Conservation (phyloP, 2,888 invertebrate genomes). For the Drosophila peninsularis region DNA sequence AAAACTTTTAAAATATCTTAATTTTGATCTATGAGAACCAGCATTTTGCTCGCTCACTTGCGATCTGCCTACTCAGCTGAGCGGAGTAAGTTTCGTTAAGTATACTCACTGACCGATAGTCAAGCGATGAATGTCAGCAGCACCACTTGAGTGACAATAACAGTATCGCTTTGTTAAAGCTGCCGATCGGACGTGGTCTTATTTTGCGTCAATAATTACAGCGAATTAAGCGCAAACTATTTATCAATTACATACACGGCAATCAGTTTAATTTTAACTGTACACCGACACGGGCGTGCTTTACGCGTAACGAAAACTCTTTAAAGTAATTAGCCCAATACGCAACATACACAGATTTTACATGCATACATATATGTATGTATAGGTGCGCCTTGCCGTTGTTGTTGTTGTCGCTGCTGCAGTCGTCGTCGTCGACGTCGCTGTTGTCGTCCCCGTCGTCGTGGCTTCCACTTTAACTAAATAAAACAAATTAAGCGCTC, state of each 20-base stretch:
- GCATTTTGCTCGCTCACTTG: neutral
- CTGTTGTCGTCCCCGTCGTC: constrained; percentile 35
- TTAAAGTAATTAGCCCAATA: constrained; percentile 38
- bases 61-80: constrained; percentile 22
- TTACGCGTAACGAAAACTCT: constrained; percentile 21
- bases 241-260: constrained; percentile 34
- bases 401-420: constrained; percentile 19
- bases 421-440: constrained; percentile 27
- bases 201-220: constrained; percentile 12
- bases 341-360: constrained; percentile 16
- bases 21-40: no score
- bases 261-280: constrained; percentile 42
- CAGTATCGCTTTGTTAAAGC: constrained; percentile 46
- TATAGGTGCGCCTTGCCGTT: constrained; percentile 22
- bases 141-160: constrained; percentile 50
- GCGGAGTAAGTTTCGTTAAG: constrained; percentile 23
- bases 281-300: constrained; percentile 18
- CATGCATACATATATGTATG: constrained; percentile 13
- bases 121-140: constrained; percentile 8
- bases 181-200: constrained; percentile 52
- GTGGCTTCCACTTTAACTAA: constrained; percentile 63
- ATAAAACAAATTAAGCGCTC: constrained; percentile 64
- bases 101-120: constrained; percentile 25
- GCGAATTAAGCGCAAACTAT: constrained; percentile 23
- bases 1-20: no score